Percentiles rank a stretch among this genome's conserved stretches.
phyloP scores from a whole-genome alignment of 2,797 vertebrate species.

The Silurus aristotelis region DNA sequence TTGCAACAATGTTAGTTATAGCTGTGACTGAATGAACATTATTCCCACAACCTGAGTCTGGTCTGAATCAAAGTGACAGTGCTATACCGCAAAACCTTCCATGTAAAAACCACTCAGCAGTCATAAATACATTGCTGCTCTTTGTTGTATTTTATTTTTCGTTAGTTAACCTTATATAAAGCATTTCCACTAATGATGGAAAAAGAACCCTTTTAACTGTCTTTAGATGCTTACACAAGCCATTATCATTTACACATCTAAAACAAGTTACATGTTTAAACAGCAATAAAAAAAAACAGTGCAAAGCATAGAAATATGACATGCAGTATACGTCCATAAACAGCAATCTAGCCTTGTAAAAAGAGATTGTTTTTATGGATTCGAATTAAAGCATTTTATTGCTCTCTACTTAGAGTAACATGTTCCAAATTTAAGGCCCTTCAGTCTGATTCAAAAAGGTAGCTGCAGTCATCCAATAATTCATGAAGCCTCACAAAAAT shows the following conservation, averaged over 20 bases:
- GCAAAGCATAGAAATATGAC: slow-evolving; percentile 55
- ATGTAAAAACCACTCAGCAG: slow-evolving; percentile 23
- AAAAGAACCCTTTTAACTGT: slow-evolving; percentile 12
- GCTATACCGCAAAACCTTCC: slow-evolving; percentile 59
- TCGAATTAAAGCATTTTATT: slow-evolving; percentile 57
- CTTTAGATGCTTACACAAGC: slow-evolving; percentile 1
- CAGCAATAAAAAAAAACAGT: slow-evolving; percentile 43
- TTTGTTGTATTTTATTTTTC: slow-evolving; percentile 28
- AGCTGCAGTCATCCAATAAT: slow-evolving; percentile 37
- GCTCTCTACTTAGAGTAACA: slow-evolving; percentile 41
- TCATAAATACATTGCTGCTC: slow-evolving; percentile 43
- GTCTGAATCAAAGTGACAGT: slow-evolving; percentile 70
- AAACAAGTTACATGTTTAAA: slow-evolving; percentile 60
- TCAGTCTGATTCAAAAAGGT: slow-evolving; percentile 38
- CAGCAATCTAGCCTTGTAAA: slow-evolving; percentile 49
- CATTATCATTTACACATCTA: slow-evolving; percentile 67
- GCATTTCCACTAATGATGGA: slow-evolving; percentile 41
- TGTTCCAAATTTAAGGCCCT: slow-evolving; percentile 34
- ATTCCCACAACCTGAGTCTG: slow-evolving; percentile 70
- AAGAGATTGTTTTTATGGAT: slow-evolving; percentile 45
- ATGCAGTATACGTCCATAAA: slow-evolving; percentile 49
- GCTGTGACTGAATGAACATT: slow-evolving; percentile 64
- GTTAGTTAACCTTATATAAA: slow-evolving; percentile 36
- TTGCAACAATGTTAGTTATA: slow-evolving; percentile 69
- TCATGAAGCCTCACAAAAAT: slow-evolving; percentile 39